phyloP scores from a whole-genome alignment of 2,113 vertebrate genomes.

The Petaurus breviceps region DNA sequence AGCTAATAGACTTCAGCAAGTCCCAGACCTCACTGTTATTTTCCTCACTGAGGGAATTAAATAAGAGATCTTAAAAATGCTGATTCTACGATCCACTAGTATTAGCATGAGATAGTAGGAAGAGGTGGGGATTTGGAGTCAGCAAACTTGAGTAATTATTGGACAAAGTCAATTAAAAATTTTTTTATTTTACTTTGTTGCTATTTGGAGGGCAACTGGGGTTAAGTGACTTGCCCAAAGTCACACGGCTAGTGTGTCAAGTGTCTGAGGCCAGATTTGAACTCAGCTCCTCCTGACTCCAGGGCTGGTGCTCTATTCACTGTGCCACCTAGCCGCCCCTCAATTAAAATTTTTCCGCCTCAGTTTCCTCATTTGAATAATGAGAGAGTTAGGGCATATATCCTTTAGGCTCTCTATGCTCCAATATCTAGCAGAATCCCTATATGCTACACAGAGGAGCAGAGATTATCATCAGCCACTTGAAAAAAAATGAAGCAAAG shows the following conservation, averaged over 20 bases:
- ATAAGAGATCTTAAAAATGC: neutral
- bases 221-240: no score
- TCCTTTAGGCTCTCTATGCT: neutral
- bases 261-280: no score
- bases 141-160: neutral
- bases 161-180: neutral
- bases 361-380: conserved; percentile 19
- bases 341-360: neutral
- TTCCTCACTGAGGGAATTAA: conserved; percentile 30
- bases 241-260: no score
- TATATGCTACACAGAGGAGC: conserved; percentile 1
- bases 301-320: no score
- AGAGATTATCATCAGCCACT: conserved; percentile 35
- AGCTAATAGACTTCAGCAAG: neutral
- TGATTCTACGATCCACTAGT: neutral
- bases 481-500: conserved; percentile 26
- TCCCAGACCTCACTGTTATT: conserved; percentile 6
- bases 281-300: no score
- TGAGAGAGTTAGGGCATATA: neutral
- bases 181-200: neutral
- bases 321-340: no score
- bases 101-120: neutral
- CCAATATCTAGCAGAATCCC: neutral
- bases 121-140: neutral
- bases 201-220: no score